Percentiles rank a stretch among this genome's conserved stretches.
Conservation (phyloP, 2,888 invertebrate species). For the Caradrina clavipalpis region DNA sequence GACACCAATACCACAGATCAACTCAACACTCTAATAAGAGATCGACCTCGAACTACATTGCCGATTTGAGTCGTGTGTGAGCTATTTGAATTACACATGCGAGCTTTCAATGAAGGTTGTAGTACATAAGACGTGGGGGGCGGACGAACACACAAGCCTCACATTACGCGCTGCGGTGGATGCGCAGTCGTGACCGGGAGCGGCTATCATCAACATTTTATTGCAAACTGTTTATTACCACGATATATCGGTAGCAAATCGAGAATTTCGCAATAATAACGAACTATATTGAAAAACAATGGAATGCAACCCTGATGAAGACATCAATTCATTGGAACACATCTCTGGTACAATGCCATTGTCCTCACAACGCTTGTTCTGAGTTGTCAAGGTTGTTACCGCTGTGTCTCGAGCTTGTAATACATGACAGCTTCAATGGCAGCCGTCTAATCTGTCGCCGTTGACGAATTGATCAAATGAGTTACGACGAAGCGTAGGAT, state of each 20-base stretch:
- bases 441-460: slow-evolving; percentile 41
- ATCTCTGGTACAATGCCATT: slow-evolving; percentile 65
- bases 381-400: slow-evolving; percentile 61
- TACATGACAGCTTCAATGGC: slow-evolving; percentile 55
- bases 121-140: slow-evolving; percentile 61
- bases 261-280: slow-evolving; percentile 37
- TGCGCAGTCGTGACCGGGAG: slow-evolving; percentile 63
- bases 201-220: slow-evolving; percentile 60
- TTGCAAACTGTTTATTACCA: slow-evolving; percentile 45
- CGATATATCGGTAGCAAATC: slow-evolving; percentile 39
- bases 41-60: slow-evolving; percentile 81
- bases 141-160: slow-evolving; percentile 39
- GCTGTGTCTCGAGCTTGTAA: slow-evolving; percentile 45
- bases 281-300: slow-evolving; percentile 44
- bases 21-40: slow-evolving; percentile 70
- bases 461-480: slow-evolving; percentile 52
- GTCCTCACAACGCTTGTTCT: slow-evolving; percentile 59
- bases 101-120: slow-evolving; percentile 69
- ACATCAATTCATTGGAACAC: slow-evolving; percentile 60
- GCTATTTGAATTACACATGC: slow-evolving; percentile 76
- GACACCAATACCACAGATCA: slow-evolving; percentile 77
- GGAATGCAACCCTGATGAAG: slow-evolving; percentile 54
- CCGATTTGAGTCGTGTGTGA: slow-evolving; percentile 76
- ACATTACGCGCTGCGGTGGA: slow-evolving; percentile 37
- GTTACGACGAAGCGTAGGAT: slow-evolving; percentile 33